These are phyloP conservation scores for Agrotis clavis DNA, from an alignment of 2,888 invertebrate genomes.

Conservation along the genomic window DNA sequence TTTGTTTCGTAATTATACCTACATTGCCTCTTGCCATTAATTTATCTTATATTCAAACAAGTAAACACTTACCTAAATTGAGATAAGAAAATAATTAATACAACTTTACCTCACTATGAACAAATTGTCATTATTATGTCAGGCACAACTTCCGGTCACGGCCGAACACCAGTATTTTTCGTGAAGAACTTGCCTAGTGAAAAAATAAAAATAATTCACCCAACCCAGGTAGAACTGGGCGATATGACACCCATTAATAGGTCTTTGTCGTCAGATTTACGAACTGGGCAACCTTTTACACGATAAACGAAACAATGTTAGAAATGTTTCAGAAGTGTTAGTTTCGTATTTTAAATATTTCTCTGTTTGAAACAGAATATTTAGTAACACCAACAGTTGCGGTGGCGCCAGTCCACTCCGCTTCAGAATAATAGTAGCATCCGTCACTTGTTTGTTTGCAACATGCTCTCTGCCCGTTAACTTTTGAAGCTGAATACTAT, in stretches of 20 bases:
- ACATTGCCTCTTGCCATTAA: neutral
- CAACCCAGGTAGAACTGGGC: no score
- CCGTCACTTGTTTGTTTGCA: constrained; percentile 50
- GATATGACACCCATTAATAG: no score
- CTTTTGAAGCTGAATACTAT: constrained; percentile 37
- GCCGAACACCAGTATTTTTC: no score
- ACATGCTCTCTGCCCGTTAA: constrained; percentile 38
- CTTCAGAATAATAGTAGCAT: constrained; percentile 39
- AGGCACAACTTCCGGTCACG: no score
- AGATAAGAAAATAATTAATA: neutral
- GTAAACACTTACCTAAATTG: no score
- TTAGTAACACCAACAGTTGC: constrained; percentile 41
- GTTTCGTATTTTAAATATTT: constrained; percentile 38
- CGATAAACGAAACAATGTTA: neutral
- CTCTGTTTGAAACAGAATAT: constrained; percentile 43
- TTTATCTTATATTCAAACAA: neutral
- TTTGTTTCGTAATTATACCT: neutral
- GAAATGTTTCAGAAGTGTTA: constrained; percentile 6
- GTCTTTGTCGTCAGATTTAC: no score
- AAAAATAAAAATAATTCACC: no score
- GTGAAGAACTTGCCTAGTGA: no score
- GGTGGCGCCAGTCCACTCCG: constrained; percentile 30
- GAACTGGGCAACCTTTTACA: neutral
- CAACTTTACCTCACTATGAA: no score
- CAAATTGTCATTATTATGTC: no score